Base-by-base conservation (phyloP, 2,797 vertebrate genomes). In the Pachyuromys duprasi region DNA sequence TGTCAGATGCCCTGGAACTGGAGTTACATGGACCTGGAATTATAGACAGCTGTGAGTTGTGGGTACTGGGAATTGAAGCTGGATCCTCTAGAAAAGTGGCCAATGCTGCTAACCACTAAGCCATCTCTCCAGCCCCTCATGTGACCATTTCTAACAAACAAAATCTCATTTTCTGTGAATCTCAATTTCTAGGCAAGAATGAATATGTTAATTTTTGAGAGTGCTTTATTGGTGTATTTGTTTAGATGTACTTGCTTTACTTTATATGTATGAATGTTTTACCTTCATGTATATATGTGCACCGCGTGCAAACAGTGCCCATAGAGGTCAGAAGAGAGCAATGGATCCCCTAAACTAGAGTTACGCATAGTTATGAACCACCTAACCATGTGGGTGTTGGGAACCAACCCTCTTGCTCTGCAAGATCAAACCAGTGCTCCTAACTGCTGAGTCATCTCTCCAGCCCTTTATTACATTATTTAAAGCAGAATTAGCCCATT, bases 401-500 rank as follows among this genome's bases (percentile, higher is more conserved):
- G 42, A 67, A 67, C 49, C 18, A 33, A 84, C 49, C 82, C 62
- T 67, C 45, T 28, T 42, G 39, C 81, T 65, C 3, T 67, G 42
- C 62, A 67, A 67, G 62, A 24, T 11, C 11, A 49, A 67, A 45
- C 28, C 42, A 67, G 42, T n/a, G 18, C 31, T 67, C 42, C 65
- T 84, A 67, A 24, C 82, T 67, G 82, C 63, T 49, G 42, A 67
- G 82, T 42, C 62, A 49, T 65, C 81, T 33, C 62, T 33, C 39
- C 28, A 65, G 15, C 80, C 81, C 39, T 20, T 65, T 20, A 65
- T 12, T 83, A 65, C 39, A 65, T 33, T 45, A 45, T 31, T 83
- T 45, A 83, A 83, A 45, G 22, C 60, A 65, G 81, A 33, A 22
- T 28, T 75, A 96, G 92, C 95, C 89, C 87, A 80, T 92, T 88